A percentile compares a stretch with the other conserved stretches of the same genome.
Conservation (phyloP, 2,113 vertebrate genomes). For the Catharus minimus region DNA sequence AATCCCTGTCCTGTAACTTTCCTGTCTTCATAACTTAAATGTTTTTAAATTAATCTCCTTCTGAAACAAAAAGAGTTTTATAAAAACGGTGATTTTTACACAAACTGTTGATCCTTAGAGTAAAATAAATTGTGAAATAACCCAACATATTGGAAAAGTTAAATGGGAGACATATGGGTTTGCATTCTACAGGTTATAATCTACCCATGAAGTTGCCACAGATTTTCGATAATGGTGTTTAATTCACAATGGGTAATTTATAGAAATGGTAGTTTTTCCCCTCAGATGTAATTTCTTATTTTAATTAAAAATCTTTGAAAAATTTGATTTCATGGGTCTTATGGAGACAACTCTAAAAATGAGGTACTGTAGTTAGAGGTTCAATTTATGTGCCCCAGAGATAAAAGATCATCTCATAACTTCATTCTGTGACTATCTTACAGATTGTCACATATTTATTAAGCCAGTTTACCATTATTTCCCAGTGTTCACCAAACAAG, state of each 20-base stretch:
- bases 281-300: neutral
- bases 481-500: neutral
- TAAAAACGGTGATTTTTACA: neutral
- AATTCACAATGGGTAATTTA: neutral
- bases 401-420: neutral
- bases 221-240: neutral
- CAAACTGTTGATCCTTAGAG: neutral
- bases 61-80: neutral
- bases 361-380: neutral
- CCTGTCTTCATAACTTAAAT: neutral
- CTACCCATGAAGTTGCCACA: neutral
- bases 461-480: neutral
- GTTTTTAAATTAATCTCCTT: neutral
- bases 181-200: neutral
- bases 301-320: neutral
- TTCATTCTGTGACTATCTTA: neutral
- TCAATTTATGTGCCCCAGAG: neutral
- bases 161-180: neutral
- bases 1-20: neutral
- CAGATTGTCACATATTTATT: neutral
- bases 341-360: neutral
- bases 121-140: neutral
- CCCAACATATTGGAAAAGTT: rapidly evolving
- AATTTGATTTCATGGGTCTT: neutral
- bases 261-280: neutral